phyloP scores from a whole-genome alignment of 2,888 invertebrate species.

The Lutraria lutraria region DNA sequence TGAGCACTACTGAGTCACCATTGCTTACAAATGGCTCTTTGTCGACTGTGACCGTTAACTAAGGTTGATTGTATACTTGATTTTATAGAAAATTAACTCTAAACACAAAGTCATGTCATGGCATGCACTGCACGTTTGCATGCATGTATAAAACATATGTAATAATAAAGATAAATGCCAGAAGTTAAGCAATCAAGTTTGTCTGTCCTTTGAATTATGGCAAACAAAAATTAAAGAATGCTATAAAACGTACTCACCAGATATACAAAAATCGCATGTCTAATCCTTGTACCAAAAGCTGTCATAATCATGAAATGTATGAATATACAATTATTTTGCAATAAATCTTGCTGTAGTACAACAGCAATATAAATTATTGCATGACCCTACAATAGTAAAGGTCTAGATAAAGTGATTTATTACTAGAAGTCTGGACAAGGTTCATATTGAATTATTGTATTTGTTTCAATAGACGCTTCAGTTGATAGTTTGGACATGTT shows the following conservation, averaged over 20 bases:
- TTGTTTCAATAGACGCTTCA: background rate
- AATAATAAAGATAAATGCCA: too few species aligned
- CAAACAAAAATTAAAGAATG: background rate
- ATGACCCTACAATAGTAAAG: background rate
- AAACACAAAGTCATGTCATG: too few species aligned
- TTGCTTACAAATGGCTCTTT: too few species aligned
- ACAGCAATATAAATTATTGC: background rate
- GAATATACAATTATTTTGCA: background rate
- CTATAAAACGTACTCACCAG: background rate
- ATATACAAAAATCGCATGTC: background rate
- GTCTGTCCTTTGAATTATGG: too few species aligned
- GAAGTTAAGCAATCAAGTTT: too few species aligned
- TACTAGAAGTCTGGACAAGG: background rate
- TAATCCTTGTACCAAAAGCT: background rate
- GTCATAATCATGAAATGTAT: background rate
- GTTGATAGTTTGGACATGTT: background rate
- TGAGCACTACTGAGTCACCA: too few species aligned
- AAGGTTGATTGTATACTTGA: too few species aligned
- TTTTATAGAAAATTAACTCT: too few species aligned
- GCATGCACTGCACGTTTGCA: too few species aligned
- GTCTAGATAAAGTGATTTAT: background rate
- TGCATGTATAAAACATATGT: too few species aligned
- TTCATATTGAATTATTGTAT: background rate
- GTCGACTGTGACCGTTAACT: too few species aligned
- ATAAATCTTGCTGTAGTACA: background rate